Evolutionary conservation across 2,888 invertebrate species (phyloP), one percentile per base, ranked within the genome.

Genomic region (Leistus spinibarbis): DNA sequence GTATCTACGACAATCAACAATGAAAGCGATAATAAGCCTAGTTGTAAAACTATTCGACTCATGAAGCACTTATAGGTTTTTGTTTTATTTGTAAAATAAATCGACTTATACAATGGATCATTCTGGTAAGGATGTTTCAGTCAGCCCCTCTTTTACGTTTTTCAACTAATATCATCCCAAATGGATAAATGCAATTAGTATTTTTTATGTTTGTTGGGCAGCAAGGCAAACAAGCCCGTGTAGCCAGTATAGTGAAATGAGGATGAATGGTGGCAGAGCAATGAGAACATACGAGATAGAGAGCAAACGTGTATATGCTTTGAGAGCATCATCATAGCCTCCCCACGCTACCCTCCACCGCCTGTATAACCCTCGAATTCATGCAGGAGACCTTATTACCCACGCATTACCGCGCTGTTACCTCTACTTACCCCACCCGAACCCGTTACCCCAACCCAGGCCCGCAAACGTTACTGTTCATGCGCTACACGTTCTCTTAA

Each of bases 121-220:
- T 40, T 4, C 9, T 27, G 27, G 27, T 27, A 27, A 40, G 13
- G 7, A 40, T 40, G 1, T 7, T 1, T 7, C 2, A 40, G 10
- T 40, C 40, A 40, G 13, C 40, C 13, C 5, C 10, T 40, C 40
- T 1, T 5, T 10, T 13, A 40, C 40, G 40, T 2, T 40, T 27
- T 40, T 78, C 82, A 81, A 82, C 80, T 82, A 82, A 81, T 81
- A 82, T 40, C 40, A 82, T 82, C 82, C 81, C 80, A 82, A 82
- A 82, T 82, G 82, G 81, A 82, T 82, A 82, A 82, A 82, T 80
- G 82, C 81, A 83, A 82, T 83, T 83, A 82, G 82, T 80, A 81
- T 82, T 82, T 82, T 80, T 82, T 82, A 79, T 80, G 80, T 79
- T 80, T 78, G 79, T 78, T 76, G 68, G 76, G 75, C 79, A 13